Percentiles rank a stretch among this genome's conserved stretches.
phyloP scores from a whole-genome alignment of 2,888 invertebrate species.

The Andrena marginata region DNA sequence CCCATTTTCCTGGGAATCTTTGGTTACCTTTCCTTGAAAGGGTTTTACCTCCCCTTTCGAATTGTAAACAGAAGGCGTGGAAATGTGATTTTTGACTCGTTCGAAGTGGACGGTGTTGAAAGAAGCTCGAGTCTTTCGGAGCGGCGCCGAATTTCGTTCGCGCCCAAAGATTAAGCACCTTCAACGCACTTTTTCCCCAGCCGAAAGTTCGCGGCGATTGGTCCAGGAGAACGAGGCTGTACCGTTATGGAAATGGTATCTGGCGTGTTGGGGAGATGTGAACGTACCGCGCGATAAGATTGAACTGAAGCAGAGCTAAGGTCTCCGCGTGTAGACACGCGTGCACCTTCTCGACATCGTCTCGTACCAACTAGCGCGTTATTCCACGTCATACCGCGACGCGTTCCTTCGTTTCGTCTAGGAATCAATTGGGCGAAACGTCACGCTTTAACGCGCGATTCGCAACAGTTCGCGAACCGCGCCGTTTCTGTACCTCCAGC shows the following conservation, averaged over 20 bases:
- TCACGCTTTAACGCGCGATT: neutral
- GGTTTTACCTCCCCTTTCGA: no score
- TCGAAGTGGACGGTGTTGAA: neutral
- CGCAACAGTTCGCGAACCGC: slow-evolving; percentile 3
- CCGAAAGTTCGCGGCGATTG: slow-evolving; percentile 12
- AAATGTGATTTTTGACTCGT: no score
- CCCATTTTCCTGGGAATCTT: no score
- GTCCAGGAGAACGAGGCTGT: neutral
- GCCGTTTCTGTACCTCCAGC: neutral
- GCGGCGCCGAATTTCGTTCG: neutral
- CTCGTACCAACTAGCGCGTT: slow-evolving; percentile 38
- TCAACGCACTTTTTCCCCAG: slow-evolving; percentile 36
- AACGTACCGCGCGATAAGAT: slow-evolving; percentile 78
- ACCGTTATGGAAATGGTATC: slow-evolving; percentile 48
- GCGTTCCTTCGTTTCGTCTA: slow-evolving; percentile 16
- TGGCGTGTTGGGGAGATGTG: slow-evolving; percentile 62
- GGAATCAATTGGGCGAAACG: slow-evolving; percentile 5
- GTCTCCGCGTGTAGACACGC: slow-evolving; percentile 34
- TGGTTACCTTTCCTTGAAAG: no score
- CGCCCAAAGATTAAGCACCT: slow-evolving; percentile 18
- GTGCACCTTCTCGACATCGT: slow-evolving; percentile 50
- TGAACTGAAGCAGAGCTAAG: slow-evolving; percentile 59
- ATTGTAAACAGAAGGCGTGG: no score
- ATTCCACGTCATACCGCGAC: slow-evolving; percentile 13
- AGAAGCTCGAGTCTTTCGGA: neutral